phyloP scores from a whole-genome alignment of 2,797 vertebrate species.

The Microctenopoma lineatum region DNA sequence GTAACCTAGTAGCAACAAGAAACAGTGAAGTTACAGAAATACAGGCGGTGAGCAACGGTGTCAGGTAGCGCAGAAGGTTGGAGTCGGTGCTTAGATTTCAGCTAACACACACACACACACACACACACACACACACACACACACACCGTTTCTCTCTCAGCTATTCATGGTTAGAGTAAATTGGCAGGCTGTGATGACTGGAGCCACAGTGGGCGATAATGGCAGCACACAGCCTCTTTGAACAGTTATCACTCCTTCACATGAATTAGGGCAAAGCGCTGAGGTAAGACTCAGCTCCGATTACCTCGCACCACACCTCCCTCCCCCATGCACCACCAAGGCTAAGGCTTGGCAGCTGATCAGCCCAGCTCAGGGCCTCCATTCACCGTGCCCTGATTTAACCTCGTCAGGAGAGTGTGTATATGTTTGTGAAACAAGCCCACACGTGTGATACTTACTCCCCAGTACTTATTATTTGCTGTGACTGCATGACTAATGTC shows the following conservation, averaged over 20 bases:
- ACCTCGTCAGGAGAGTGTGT: constrained; percentile 43
- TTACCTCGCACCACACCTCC: constrained; percentile 55
- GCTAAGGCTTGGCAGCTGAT: constrained; percentile 74
- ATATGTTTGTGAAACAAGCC: constrained; percentile 47
- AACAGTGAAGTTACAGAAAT: neutral
- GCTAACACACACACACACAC: constrained; percentile 17
- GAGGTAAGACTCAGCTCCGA: constrained; percentile 66
- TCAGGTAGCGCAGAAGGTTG: constrained; percentile 20
- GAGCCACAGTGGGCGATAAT: constrained; percentile 61
- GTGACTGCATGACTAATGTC: constrained; percentile 45
- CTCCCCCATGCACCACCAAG: constrained; percentile 42
- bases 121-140: constrained; percentile 31
- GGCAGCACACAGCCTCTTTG: constrained; percentile 65
- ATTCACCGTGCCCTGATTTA: constrained; percentile 67
- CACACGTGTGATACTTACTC: constrained; percentile 60
- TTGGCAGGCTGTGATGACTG: constrained; percentile 59
- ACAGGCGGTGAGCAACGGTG: neutral
- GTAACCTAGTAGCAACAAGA: too few species aligned
- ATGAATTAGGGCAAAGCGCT: constrained; percentile 74
- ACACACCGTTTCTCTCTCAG: constrained; percentile 27
- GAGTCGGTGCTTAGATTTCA: constrained; percentile 26
- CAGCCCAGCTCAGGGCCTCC: constrained; percentile 61
- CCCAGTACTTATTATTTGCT: constrained; percentile 53
- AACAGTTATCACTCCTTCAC: constrained; percentile 76
- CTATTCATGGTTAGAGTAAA: constrained; percentile 63